Conservation (phyloP, 2,113 vertebrate genomes). For the Thinocorus orbignyianus region DNA sequence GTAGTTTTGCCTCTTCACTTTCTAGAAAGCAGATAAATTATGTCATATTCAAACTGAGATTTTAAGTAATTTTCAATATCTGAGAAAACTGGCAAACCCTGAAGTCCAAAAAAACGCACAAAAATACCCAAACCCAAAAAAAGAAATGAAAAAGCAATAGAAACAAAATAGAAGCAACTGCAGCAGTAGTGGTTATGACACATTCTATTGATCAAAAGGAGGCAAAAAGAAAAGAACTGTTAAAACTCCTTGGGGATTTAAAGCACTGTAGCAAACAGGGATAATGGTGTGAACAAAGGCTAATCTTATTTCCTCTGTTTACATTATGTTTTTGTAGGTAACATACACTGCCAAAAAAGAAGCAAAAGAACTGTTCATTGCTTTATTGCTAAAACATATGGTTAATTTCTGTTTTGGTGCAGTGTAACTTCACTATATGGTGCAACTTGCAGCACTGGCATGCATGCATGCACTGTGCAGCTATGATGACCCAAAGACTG, state of each 20-base stretch:
- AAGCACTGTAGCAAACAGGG: neutral
- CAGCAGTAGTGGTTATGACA: neutral
- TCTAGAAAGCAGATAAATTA: neutral
- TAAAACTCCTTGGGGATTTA: neutral
- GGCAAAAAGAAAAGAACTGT: neutral
- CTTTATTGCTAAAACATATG: neutral
- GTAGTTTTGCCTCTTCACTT: neutral
- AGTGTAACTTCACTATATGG: neutral
- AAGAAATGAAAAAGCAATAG: neutral
- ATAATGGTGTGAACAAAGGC: neutral
- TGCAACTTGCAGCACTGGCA: neutral
- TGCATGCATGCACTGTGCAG: fast-evolving
- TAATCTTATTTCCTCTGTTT: neutral
- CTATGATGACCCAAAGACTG: neutral
- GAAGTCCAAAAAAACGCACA: neutral
- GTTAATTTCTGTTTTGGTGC: neutral
- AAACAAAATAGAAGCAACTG: neutral
- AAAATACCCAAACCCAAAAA: too few relatives aligned
- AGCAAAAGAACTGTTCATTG: fast-evolving
- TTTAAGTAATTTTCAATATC: neutral
- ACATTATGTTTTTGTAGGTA: neutral
- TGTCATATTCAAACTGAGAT: neutral
- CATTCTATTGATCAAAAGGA: neutral
- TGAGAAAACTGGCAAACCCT: neutral
- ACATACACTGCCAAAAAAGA: neutral